These are phyloP conservation scores for Condylostylus longicornis DNA, from an alignment of 1,140 invertebrate genomes.

Conservation along the genomic window DNA sequence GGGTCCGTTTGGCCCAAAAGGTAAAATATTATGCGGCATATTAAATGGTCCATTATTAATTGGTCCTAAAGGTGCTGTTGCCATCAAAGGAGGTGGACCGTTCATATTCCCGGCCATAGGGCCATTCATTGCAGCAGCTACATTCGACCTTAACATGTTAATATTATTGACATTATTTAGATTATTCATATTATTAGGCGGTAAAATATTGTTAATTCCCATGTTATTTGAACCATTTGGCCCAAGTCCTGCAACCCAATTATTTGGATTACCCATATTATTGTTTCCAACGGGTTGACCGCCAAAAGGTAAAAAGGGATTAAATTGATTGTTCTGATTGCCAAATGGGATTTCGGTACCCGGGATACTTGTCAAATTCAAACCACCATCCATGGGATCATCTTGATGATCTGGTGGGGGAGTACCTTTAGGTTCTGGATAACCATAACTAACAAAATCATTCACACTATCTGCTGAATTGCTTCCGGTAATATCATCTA, in stretches of 20 bases:
- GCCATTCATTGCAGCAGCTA: background rate
- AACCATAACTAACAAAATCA: slow-evolving; percentile 54
- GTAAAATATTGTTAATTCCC: background rate
- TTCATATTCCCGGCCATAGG: background rate
- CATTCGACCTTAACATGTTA: too few species aligned
- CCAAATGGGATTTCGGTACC: slow-evolving; percentile 29
- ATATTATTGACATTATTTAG: too few species aligned
- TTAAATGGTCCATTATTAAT: background rate
- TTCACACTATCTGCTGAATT: slow-evolving; percentile 62
- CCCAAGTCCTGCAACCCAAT: background rate
- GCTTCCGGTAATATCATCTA: slow-evolving; percentile 72
- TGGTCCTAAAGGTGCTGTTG: background rate
- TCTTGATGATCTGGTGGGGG: slow-evolving; percentile 31
- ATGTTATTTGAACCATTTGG: background rate
- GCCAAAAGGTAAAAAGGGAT: slow-evolving; percentile 2
- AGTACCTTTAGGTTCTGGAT: slow-evolving; percentile 64
- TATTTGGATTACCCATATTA: background rate
- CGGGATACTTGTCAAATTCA: slow-evolving; percentile 36
- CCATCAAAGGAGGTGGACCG: background rate
- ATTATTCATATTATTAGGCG: too few species aligned
- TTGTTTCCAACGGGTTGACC: slow-evolving; percentile 2
- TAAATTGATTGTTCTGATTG: slow-evolving; percentile 8
- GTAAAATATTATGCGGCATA: background rate
- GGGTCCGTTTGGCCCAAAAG: background rate
- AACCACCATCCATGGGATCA: slow-evolving; percentile 31